Conservation (phyloP, 92 coral and sea anemone species). For the Palythoa grandiflora region DNA sequence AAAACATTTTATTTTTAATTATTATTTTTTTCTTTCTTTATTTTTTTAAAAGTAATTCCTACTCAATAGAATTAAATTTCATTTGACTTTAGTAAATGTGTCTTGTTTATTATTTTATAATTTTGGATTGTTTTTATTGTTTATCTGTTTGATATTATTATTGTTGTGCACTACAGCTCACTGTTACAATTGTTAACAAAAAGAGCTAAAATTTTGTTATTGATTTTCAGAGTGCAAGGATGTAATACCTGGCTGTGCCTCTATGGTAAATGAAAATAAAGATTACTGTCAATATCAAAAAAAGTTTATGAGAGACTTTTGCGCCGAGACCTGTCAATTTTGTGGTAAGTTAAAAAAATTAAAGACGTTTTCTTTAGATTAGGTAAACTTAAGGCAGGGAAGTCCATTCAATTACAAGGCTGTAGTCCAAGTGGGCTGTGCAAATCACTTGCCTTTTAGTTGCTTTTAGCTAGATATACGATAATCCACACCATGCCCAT, state of each 20-base stretch:
- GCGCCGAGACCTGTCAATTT: constrained; percentile 38
- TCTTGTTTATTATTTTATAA: neutral
- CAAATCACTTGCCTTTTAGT: no score
- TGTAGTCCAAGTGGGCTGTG: no score
- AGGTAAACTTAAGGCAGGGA: neutral
- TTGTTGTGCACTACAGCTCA: neutral
- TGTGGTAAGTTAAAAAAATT: constrained; percentile 22
- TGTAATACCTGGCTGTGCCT: constrained; percentile 1
- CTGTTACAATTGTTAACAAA: neutral
- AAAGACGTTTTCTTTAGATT: neutral
- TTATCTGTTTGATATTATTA: neutral
- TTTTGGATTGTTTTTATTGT: neutral
- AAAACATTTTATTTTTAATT: neutral
- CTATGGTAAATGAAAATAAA: constrained; percentile 3
- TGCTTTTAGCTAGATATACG: no score
- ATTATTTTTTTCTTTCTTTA: no score
- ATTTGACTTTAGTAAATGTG: no score
- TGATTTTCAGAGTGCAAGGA: constrained; percentile 36
- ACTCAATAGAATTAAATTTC: no score
- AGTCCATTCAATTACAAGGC: no score
- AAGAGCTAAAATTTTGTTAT: neutral
- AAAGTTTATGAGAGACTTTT: constrained; percentile 28
- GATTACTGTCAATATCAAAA: constrained; percentile 24
- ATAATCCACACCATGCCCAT: no score
- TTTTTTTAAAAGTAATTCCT: no score